These are phyloP conservation scores for Dicycla oo DNA, from an alignment of 2,888 invertebrate species.

Conservation along the genomic window DNA sequence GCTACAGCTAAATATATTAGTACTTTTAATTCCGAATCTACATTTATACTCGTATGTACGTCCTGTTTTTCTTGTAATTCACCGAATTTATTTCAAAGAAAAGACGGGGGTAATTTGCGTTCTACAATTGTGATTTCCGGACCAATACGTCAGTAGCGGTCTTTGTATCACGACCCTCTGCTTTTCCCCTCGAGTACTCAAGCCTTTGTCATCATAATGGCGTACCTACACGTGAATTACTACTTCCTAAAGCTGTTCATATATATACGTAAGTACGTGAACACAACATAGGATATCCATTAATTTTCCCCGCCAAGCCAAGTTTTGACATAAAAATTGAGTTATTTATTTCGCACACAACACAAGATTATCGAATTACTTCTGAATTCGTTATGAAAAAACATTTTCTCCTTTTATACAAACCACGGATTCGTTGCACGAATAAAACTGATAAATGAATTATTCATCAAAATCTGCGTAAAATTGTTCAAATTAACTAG, in stretches of 20 bases:
- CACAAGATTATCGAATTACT: conserved; percentile 53
- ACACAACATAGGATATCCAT: conserved; percentile 54
- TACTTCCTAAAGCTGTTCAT: conserved; percentile 64
- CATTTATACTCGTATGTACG: conserved; percentile 11
- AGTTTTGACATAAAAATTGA: conserved; percentile 44
- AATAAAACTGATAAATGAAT: conserved; percentile 46
- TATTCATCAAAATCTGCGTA: conserved; percentile 48
- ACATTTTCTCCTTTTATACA: conserved; percentile 25
- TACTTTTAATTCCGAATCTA: not conserved
- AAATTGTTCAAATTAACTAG: conserved; percentile 54
- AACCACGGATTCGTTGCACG: conserved; percentile 47
- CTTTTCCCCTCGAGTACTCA: conserved; percentile 63
- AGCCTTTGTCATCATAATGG: conserved; percentile 63
- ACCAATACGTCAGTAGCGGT: conserved; percentile 63
- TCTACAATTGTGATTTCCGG: conserved; percentile 67
- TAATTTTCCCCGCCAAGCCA: conserved; percentile 35
- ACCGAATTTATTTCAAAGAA: conserved; percentile 62
- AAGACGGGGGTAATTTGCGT: conserved; percentile 65
- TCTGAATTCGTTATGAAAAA: conserved; percentile 46
- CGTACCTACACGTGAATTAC: conserved; percentile 57
- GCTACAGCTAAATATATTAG: conserved; percentile 4
- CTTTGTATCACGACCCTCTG: conserved; percentile 66
- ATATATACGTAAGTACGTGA: conserved; percentile 34
- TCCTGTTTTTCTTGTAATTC: conserved; percentile 56
- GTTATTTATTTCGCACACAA: conserved; percentile 44